These are phyloP conservation scores for Urophycis tenuis DNA, from an alignment of 2,797 vertebrate species.

Conservation along the genomic window DNA sequence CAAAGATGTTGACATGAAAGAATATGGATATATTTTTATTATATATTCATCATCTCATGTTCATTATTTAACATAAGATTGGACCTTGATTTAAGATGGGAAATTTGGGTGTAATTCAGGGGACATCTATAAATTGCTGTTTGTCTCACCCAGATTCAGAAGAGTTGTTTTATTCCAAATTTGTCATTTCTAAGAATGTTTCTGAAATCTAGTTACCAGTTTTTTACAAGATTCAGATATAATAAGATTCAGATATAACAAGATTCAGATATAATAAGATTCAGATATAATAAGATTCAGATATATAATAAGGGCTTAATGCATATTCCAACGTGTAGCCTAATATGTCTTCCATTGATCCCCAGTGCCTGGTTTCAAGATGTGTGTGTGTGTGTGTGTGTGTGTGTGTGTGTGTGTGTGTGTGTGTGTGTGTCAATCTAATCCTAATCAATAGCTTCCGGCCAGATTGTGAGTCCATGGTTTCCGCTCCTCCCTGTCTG, in stretches of 20 bases:
- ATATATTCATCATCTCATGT: too few relatives aligned
- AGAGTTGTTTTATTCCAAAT: too few relatives aligned
- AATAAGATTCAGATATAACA: too few relatives aligned
- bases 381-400: slow-evolving; percentile 12
- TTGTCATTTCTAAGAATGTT: too few relatives aligned
- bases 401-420: slow-evolving; percentile 4
- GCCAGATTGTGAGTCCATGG: neutral
- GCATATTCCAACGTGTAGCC: neutral
- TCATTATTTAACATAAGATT: neutral
- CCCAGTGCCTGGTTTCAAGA: neutral
- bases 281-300: neutral
- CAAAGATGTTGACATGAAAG: neutral
- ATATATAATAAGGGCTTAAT: neutral
- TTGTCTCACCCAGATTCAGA: too few relatives aligned
- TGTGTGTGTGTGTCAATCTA: neutral
- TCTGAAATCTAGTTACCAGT: neutral
- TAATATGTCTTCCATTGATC: neutral
- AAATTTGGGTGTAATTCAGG: neutral
- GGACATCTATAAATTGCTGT: too few relatives aligned
- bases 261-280: neutral
- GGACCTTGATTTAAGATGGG: neutral
- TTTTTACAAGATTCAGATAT: too few relatives aligned
- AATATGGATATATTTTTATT: too few relatives aligned
- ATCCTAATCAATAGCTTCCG: slow-evolving; percentile 1
- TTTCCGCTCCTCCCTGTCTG: neutral